phyloP scores from a whole-genome alignment of 1,140 invertebrate species.

The Pogonus chalceus region DNA sequence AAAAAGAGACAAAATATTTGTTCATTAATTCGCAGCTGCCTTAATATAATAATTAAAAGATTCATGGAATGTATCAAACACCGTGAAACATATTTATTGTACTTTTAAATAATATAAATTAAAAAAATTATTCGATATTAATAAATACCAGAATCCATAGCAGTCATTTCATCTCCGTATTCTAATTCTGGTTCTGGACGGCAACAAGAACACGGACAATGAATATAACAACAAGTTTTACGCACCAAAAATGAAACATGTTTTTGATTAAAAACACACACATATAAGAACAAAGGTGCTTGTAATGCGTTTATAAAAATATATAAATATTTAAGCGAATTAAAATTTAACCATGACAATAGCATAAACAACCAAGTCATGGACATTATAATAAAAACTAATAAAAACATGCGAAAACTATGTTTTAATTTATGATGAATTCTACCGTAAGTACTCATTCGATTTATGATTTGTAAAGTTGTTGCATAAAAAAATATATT shows the following conservation, averaged over 20 bases:
- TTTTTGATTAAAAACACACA: slow-evolving; percentile 63
- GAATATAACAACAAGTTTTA: slow-evolving; percentile 63
- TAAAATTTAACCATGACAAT: slow-evolving; percentile 58
- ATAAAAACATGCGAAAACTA: slow-evolving; percentile 68
- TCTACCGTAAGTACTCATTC: slow-evolving; percentile 68
- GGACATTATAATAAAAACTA: slow-evolving; percentile 62
- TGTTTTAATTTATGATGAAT: slow-evolving; percentile 78
- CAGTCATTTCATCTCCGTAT: slow-evolving; percentile 79
- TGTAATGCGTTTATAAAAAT: slow-evolving; percentile 62
- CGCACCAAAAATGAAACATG: slow-evolving; percentile 64
- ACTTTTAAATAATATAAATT: too few species aligned
- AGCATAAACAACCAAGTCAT: slow-evolving; percentile 62
- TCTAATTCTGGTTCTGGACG: slow-evolving; percentile 51
- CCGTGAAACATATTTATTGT: too few species aligned
- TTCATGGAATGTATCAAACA: too few species aligned
- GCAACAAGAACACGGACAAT: slow-evolving; percentile 41
- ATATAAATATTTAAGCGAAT: slow-evolving; percentile 58
- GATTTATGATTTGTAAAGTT: slow-evolving; percentile 65
- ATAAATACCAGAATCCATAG: slow-evolving; percentile 65
- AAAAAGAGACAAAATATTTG: background rate
- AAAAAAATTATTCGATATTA: slow-evolving; percentile 18
- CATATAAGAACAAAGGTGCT: slow-evolving; percentile 61
- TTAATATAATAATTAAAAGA: background rate
- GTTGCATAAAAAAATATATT: slow-evolving; percentile 69
- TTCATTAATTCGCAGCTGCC: background rate